These are phyloP conservation scores for Lepidurus couesii DNA, from an alignment of 1,140 invertebrate species.

Conservation along the genomic window DNA sequence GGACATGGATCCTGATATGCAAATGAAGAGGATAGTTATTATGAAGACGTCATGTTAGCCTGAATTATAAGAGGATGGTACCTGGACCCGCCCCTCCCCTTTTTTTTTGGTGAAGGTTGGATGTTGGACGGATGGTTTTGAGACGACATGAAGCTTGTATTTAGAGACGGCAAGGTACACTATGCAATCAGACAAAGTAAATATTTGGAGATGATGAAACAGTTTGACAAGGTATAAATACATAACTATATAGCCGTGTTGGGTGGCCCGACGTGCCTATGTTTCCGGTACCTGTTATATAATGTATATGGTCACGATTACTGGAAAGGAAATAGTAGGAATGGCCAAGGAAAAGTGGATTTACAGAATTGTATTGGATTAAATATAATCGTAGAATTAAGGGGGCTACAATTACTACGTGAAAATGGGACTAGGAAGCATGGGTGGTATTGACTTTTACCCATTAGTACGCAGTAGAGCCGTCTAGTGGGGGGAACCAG, in stretches of 20 bases:
- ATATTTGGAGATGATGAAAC: not conserved
- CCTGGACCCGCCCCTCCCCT: not conserved
- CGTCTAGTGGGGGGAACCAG: too few species aligned
- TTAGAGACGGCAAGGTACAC: not conserved
- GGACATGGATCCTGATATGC: conserved; percentile 5
- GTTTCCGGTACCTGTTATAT: too few species aligned
- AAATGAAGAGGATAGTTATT: not conserved
- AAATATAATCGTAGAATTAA: too few species aligned
- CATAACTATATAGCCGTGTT: not conserved
- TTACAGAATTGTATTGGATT: too few species aligned
- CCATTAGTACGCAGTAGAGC: too few species aligned
- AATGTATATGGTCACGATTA: too few species aligned
- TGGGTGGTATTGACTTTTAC: too few species aligned
- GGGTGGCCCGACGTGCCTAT: not conserved
- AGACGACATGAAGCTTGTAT: not conserved
- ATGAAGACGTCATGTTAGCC: not conserved
- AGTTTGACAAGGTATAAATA: not conserved
- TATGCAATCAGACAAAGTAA: not conserved
- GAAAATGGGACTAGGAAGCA: too few species aligned
- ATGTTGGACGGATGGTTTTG: not conserved
- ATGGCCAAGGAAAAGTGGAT: too few species aligned
- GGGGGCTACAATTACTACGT: too few species aligned
- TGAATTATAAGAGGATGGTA: not conserved
- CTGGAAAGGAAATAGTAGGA: too few species aligned
- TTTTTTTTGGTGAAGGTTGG: not conserved